Evolutionary conservation across 2,888 invertebrate species (phyloP).

Genomic region (Brenthis ino): DNA sequence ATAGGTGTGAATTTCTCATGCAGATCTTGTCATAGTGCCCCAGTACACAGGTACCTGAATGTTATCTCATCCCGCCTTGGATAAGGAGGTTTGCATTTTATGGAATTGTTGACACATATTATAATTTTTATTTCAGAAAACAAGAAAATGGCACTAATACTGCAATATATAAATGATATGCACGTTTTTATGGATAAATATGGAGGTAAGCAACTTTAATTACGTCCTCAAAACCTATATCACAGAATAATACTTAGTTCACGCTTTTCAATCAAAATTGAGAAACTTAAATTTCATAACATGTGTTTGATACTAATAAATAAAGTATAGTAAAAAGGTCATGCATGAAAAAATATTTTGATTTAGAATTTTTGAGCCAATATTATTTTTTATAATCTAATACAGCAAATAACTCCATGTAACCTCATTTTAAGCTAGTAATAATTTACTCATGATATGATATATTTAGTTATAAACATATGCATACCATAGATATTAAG

Average conservation of each 20-base stretch:
- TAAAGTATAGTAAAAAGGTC: too few species aligned
- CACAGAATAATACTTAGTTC: not conserved
- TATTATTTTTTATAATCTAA: too few species aligned
- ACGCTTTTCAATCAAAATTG: not conserved
- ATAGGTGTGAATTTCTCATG: conserved; percentile 29
- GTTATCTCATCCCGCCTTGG: conserved; percentile 40
- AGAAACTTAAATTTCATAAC: not conserved
- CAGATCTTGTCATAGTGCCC: conserved; percentile 34
- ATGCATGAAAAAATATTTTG: too few species aligned
- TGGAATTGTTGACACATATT: conserved; percentile 10
- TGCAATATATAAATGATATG: conserved; percentile 90
- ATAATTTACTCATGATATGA: too few species aligned
- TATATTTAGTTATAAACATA: not conserved
- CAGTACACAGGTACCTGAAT: conserved; percentile 37
- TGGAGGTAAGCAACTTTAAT: conserved; percentile 86
- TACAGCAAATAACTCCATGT: too few species aligned
- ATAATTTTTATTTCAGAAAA: conserved; percentile 69
- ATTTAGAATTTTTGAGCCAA: too few species aligned
- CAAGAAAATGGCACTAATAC: conserved; percentile 88
- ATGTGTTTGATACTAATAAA: too few species aligned
- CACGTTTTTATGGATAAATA: conserved; percentile 91
- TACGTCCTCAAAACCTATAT: conserved; percentile 11
- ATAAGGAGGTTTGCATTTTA: conserved; percentile 23
- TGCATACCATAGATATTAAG: not conserved
- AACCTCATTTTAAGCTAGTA: too few species aligned